Base-by-base conservation (phyloP, 2,113 vertebrate species). In the Nipponia nippon region DNA sequence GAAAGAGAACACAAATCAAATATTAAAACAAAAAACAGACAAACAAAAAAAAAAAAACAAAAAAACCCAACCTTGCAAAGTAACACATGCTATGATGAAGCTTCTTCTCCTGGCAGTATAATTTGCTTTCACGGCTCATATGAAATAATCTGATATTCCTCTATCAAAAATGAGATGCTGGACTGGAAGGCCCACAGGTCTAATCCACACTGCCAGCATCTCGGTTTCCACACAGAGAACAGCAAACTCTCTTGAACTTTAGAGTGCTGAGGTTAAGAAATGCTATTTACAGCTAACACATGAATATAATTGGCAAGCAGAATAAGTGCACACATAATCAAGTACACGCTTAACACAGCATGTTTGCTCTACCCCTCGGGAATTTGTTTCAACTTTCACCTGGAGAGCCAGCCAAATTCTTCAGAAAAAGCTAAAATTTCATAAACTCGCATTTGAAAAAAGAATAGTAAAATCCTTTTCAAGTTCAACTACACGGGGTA, bases 181-280 rank as follows among this genome's bases (percentile, higher is more conserved):
- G 49, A 38, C 44, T 32, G 36, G 42, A 69, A 94, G 65, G 34
- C 12, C 19, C 27, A 4, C 26, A 2, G 2, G 34, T 17, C 34
- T 34, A 17, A 40, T 5, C 21, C 50, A 40, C 36, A 13, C 42
- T 19, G 36, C 55, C 77, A 71, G 53, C 1, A 0, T 16, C 47
- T 56, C 1, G 0, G 59, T 38, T 66, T n/a, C 44, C 58, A 71
- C 0, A 0, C 6, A 13, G 6, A 25, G 17, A 65, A 32, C 29
- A 32, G 27, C 22, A n/a, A 19, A 56, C 21, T 36, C 58, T 40
- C 36, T 30, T 32, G 11, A 75, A 46, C 66, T 78, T 56, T 0
- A 30, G 9, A 59, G 13, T 19, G 42, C 25, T 0, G 1, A 63
- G 59, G 53, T 36, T 16, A 44, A 49, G 40, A 67, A 87, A 75